Evolutionary conservation across 2,888 invertebrate species (phyloP).

Genomic region (Cyrtodaria siliqua): DNA sequence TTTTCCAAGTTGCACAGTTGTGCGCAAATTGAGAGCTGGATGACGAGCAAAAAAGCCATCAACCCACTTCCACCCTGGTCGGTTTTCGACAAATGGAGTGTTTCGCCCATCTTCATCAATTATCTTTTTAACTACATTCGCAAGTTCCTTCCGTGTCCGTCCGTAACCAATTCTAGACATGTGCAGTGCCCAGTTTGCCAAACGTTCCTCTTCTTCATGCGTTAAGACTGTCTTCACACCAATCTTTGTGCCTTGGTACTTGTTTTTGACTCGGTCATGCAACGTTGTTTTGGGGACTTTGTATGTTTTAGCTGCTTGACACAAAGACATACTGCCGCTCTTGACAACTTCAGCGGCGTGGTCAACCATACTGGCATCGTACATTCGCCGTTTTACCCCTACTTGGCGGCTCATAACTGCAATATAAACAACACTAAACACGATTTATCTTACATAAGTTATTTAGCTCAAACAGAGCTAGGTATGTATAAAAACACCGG

Average conservation of each 20-base stretch:
- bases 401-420: background rate
- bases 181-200: slow-evolving; percentile 1
- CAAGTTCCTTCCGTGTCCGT: background rate
- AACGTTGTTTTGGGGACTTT: slow-evolving; percentile 4
- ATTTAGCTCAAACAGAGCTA: too few species aligned
- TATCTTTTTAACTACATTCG: background rate
- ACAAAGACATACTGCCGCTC: background rate
- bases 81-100: background rate
- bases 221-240: background rate
- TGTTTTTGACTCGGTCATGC: slow-evolving; percentile 8
- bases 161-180: background rate
- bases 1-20: too few species aligned
- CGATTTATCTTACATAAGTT: too few species aligned
- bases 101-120: background rate
- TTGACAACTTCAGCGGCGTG: background rate
- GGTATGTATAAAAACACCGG: too few species aligned
- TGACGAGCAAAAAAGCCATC: background rate
- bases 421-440: too few species aligned
- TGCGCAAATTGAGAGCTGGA: background rate
- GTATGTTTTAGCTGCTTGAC: background rate
- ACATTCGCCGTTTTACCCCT: background rate
- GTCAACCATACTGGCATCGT: background rate
- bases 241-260: background rate
- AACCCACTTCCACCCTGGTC: background rate
- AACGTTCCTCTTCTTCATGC: background rate